Base-by-base conservation (phyloP, 92 coral and sea anemone species). In the Ricordea florida region DNA sequence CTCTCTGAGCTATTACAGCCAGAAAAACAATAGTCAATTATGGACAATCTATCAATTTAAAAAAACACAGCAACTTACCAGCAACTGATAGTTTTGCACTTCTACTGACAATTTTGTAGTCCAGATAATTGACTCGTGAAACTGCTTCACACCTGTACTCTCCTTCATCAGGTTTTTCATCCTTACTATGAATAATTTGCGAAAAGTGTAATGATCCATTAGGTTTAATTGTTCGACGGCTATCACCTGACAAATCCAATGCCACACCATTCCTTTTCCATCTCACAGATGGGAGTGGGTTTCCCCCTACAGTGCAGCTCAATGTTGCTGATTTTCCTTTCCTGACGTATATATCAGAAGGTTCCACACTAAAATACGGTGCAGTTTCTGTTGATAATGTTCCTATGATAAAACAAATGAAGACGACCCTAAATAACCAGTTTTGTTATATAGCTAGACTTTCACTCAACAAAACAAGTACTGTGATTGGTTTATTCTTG, bases 1-100 rank as follows among this genome's bases (percentile, higher is more conserved):
- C n/a, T n/a, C n/a, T n/a, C n/a, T n/a, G n/a, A n/a, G n/a, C n/a
- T n/a, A n/a, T n/a, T n/a, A n/a, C n/a, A n/a, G n/a, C n/a, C n/a
- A n/a, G n/a, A n/a, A n/a, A n/a, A n/a, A n/a, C n/a, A n/a, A n/a
- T n/a, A n/a, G n/a, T n/a, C n/a, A n/a, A n/a, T n/a, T n/a, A n/a
- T n/a, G n/a, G n/a, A n/a, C n/a, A n/a, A n/a, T n/a, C n/a, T n/a
- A n/a, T n/a, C n/a, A n/a, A n/a, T n/a, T n/a, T n/a, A n/a, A n/a
- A n/a, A n/a, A n/a, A n/a, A n/a, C n/a, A n/a, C n/a, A n/a, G n/a
- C 1, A 14, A 80, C 98, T 81, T 74, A 96, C 99, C 97, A 57
- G 89, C 94, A 11, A 96, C 92, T 35, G 68, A 52, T 31, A 96
- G 52, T 23, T 67, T 78, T 18, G 93, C 97, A 14, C 69, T 92